Conservation (phyloP, 2,888 invertebrate species). For the Alcis repandata region DNA sequence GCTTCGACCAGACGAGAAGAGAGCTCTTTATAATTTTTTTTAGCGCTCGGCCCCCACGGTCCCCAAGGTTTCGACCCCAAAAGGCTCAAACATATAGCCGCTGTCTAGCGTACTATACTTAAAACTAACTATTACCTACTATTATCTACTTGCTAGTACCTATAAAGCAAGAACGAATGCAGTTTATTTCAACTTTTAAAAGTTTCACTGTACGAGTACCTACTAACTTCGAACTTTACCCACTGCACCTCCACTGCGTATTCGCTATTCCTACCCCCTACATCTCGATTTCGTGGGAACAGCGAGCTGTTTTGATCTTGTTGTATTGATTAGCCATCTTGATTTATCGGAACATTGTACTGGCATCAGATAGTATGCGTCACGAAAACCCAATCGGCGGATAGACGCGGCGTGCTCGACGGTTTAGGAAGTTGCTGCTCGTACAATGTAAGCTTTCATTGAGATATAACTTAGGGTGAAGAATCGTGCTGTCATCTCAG, state of each 20-base stretch:
- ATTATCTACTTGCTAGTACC: too few species aligned
- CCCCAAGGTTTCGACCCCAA: too few species aligned
- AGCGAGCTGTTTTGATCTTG: constrained; percentile 58
- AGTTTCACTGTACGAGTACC: too few species aligned
- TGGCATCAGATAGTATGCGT: constrained; percentile 65
- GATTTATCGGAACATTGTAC: constrained; percentile 67
- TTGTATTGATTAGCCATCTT: constrained; percentile 66
- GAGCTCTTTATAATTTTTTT: too few species aligned
- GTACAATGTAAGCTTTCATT: constrained; percentile 22
- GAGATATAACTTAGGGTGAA: constrained; percentile 13
- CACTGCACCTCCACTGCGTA: constrained; percentile 7
- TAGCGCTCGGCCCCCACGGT: too few species aligned
- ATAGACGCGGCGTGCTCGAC: constrained; percentile 36
- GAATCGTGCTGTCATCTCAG: neutral
- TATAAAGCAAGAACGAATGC: too few species aligned
- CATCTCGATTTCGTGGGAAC: constrained; percentile 73
- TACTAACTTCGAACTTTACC: neutral
- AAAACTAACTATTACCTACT: too few species aligned
- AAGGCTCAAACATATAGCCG: too few species aligned
- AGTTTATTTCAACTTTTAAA: too few species aligned
- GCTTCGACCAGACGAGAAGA: too few species aligned
- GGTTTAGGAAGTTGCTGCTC: constrained; percentile 15
- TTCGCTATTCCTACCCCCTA: constrained; percentile 59
- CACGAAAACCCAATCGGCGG: constrained; percentile 59
- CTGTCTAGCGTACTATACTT: too few species aligned